Conservation (phyloP, 2,888 invertebrate species). For the Eristalinus aeneus region DNA sequence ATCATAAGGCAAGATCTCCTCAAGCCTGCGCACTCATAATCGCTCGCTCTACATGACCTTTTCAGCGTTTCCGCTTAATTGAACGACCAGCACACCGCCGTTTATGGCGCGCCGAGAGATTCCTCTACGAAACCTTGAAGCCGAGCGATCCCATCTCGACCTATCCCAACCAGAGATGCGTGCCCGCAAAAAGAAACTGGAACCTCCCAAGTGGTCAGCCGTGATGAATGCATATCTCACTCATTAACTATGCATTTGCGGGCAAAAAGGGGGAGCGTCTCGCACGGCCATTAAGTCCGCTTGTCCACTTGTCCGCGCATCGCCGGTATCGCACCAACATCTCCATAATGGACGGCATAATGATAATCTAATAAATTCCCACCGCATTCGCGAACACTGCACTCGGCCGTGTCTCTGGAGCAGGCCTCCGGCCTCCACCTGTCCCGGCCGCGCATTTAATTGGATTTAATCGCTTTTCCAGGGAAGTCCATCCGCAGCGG, state of each 20-base stretch:
- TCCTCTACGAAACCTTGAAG: conserved; percentile 16
- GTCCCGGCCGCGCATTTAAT: conserved; percentile 23
- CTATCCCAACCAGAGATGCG: conserved; percentile 16
- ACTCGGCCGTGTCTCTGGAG: neutral
- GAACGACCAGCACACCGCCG: conserved; percentile 1
- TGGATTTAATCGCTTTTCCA: conserved; percentile 62
- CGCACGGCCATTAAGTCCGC: conserved; percentile 50
- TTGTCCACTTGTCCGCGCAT: neutral
- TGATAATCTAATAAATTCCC: conserved; percentile 68
- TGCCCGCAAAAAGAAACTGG: conserved; percentile 9
- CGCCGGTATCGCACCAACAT: conserved; percentile 42
- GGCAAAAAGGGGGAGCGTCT: conserved; percentile 15
- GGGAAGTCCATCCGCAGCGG: conserved; percentile 45
- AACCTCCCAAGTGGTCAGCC: conserved; percentile 63
- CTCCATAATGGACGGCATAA: conserved; percentile 34
- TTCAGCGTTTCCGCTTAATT: conserved; percentile 27
- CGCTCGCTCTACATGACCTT: conserved; percentile 19
- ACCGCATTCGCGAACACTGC: conserved; percentile 16
- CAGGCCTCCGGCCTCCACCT: neutral
- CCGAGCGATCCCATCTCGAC: conserved; percentile 4
- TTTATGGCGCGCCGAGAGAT: conserved; percentile 4
- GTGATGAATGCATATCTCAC: conserved; percentile 51
- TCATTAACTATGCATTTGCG: conserved; percentile 52
- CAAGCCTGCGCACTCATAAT: neutral
- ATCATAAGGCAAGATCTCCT: neutral